Evolutionary conservation across 1,140 invertebrate species (phyloP).

Genomic region (Calliopsis andreniformis): DNA sequence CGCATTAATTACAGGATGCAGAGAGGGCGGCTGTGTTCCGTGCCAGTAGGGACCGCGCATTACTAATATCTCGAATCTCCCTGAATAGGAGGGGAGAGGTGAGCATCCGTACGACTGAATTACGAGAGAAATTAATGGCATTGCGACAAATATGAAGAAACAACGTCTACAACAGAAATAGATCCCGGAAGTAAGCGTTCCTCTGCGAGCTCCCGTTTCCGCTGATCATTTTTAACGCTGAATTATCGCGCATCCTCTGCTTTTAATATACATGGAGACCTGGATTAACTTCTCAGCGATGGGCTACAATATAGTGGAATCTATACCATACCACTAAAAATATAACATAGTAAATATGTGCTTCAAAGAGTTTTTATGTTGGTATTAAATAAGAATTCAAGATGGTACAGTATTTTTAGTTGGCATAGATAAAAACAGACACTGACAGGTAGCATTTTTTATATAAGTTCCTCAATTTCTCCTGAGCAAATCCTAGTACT

Average conservation of each 20-base stretch:
- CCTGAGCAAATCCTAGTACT: no score
- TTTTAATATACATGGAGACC: no score
- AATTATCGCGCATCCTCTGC: conserved; percentile 31
- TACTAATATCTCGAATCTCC: conserved; percentile 69
- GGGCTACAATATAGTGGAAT: no score
- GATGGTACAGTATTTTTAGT: no score
- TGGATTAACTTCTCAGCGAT: no score
- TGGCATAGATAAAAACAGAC: no score
- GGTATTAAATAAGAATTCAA: no score
- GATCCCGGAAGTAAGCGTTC: conserved; percentile 53
- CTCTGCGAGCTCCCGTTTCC: conserved; percentile 27
- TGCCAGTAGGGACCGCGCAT: conserved; percentile 45
- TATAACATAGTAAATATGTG: no score
- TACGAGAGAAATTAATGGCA: conserved; percentile 68
- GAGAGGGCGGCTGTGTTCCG: conserved; percentile 38
- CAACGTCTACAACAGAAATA: conserved; percentile 64
- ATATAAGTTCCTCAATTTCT: no score
- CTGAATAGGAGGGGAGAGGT: conserved; percentile 12
- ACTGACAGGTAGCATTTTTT: no score
- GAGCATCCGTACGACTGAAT: conserved; percentile 60
- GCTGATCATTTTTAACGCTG: conserved; percentile 51
- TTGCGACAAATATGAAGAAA: conserved; percentile 67
- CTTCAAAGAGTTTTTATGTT: no score
- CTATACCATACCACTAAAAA: no score
- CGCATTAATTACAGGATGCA: conserved; percentile 71